Evolutionary conservation across 1,140 invertebrate species (phyloP), one percentile per base, ranked within the genome.

Genomic region (fruit fly (Drosophila melanogaster)): DNA sequence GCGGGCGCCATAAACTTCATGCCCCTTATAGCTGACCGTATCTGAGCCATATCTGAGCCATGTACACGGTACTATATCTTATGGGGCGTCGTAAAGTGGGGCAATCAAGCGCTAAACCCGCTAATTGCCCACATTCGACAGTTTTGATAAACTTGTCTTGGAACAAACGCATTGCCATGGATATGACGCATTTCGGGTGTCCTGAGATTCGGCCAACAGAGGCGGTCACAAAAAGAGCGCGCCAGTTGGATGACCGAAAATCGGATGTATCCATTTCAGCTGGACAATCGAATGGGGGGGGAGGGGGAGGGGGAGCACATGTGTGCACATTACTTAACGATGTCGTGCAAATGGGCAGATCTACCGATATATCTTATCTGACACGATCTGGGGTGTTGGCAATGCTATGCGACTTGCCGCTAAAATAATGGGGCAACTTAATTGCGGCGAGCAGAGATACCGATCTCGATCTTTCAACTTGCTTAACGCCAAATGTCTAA

Each of bases 61-160:
- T 22, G 19, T 22, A 22, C 19, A 22, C n/a, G 11, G 43, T 40
- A 40, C 62, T 22, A 66, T 65, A 65, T 65, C 59, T 65, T 65
- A 65, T 66, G 10, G 43, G 33, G 24, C 10, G 24, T 66, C 62
- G 62, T 66, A 66, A 66, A 66, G 33, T 17, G 33, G 10, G 19
- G 64, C 64, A 37, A 69, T 69, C n/a, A 69, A 46, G 44, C 35
- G 35, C 33, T 17, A 60, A 60, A 38, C 11, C 1, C n/a, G 46
- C 62, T 69, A 69, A 69, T 67, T 69, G 24, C 35, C 61, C 19
- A 41, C 43, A 22, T 65, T 66, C 43, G 30, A 64, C 59, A 40
- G 14, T 10, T 33, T 22, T 65, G 61, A 65, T 66, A 66, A 66
- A 66, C 54, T 19, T 19, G 8, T 26, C 26, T 26, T 26, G 26